phyloP scores from a whole-genome alignment of 2,113 vertebrate species.

The Suricata suricatta region DNA sequence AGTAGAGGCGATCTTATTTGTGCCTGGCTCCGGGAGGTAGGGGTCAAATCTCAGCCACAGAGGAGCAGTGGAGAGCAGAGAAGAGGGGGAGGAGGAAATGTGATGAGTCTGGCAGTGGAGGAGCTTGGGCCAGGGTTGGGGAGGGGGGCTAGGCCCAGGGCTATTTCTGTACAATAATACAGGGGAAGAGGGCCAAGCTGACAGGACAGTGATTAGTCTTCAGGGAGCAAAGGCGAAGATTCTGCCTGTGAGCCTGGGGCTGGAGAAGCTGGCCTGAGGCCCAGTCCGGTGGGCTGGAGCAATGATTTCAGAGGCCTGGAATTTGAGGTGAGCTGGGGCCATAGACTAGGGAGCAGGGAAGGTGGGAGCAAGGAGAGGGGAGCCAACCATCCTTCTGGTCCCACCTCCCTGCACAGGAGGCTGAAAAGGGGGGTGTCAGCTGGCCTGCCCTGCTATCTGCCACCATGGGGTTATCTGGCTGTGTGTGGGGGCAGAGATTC shows the following conservation, averaged over 20 bases:
- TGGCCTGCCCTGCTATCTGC: not conserved
- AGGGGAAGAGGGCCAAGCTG: conserved; percentile 74
- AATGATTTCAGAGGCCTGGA: conserved; percentile 76
- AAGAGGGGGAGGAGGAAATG: not conserved
- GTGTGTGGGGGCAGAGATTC: conserved; percentile 54
- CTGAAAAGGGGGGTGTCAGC: conserved; percentile 1
- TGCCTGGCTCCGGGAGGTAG: conserved; percentile 55
- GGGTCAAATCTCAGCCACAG: conserved; percentile 29
- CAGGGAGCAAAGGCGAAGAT: conserved; percentile 66
- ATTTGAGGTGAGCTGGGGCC: conserved; percentile 45
- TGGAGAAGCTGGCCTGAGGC: conserved; percentile 42
- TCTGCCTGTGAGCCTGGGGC: conserved; percentile 38
- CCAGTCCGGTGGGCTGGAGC: conserved; percentile 50
- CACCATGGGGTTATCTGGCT: conserved; percentile 65
- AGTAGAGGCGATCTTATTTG: conserved; percentile 19
- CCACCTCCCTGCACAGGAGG: conserved; percentile 21
- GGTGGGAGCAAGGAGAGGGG: conserved; percentile 56
- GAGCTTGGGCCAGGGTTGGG: not conserved
- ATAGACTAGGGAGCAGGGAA: conserved; percentile 43
- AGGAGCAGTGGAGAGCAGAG: not conserved
- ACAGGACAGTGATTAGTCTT: conserved; percentile 60
- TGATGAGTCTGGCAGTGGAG: rapidly evolving
- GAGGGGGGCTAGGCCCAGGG: conserved; percentile 8
- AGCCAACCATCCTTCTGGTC: not conserved
- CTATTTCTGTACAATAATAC: conserved; percentile 78